Evolutionary conservation across 2,113 vertebrate species (phyloP).

Genomic region (Vulpes vulpes): DNA sequence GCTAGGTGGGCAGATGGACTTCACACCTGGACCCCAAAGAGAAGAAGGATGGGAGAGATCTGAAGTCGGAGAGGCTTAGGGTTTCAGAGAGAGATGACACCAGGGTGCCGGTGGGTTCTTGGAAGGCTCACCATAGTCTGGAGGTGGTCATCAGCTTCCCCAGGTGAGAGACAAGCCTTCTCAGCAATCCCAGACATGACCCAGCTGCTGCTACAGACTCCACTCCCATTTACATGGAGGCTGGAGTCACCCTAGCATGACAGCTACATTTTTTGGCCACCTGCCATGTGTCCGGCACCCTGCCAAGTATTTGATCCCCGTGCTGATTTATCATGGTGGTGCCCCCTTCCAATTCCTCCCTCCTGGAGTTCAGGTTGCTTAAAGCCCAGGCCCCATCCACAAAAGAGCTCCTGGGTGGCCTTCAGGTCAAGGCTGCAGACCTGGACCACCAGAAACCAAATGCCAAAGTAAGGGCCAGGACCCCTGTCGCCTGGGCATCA

Average conservation of each 20-base stretch:
- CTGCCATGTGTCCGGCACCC: not conserved
- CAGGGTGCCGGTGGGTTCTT: rapidly evolving
- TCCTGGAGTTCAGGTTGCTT: not conserved
- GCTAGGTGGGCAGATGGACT: no score
- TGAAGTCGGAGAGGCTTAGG: not conserved
- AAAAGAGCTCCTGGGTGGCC: not conserved
- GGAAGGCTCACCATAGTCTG: rapidly evolving
- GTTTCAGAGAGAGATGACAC: not conserved
- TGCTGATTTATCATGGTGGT: not conserved
- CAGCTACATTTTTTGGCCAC: not conserved
- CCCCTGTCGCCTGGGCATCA: not conserved
- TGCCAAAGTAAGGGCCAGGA: not conserved
- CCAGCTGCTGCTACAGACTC: not conserved
- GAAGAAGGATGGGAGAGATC: not conserved
- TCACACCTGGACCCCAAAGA: not conserved
- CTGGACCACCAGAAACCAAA: not conserved
- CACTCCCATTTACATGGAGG: rapidly evolving
- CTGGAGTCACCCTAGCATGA: not conserved
- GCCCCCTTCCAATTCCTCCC: not conserved
- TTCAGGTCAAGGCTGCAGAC: not conserved
- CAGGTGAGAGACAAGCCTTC: not conserved
- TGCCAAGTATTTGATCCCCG: not conserved
- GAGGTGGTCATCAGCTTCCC: not conserved
- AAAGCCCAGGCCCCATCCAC: not conserved
- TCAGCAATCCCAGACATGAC: not conserved